These are phyloP conservation scores for Drosophila pallidifrons DNA, from an alignment of 1,140 invertebrate genomes.

Conservation along the genomic window DNA sequence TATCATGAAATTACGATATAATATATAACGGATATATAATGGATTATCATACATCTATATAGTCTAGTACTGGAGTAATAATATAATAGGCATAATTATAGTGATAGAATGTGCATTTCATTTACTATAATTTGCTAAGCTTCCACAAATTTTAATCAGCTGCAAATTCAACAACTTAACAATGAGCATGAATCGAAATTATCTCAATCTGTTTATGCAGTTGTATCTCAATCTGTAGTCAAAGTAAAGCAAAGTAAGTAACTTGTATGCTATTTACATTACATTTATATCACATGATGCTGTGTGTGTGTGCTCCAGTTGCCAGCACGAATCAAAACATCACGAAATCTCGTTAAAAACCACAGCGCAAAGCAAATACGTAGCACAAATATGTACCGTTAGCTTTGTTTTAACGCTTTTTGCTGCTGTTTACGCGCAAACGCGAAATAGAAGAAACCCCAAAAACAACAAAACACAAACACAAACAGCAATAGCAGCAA, in stretches of 20 bases:
- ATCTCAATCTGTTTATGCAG: background rate
- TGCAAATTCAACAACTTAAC: constrained; percentile 21
- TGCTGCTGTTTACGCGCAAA: constrained; percentile 32
- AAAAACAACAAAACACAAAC: constrained; percentile 36
- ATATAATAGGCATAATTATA: too few species aligned
- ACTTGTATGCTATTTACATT: constrained; percentile 15
- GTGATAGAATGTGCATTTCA: constrained; percentile 32
- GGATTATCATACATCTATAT: too few species aligned
- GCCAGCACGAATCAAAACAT: constrained; percentile 56
- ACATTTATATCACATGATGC: constrained; percentile 27
- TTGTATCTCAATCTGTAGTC: background rate
- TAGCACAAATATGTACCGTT: constrained; percentile 53
- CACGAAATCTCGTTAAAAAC: constrained; percentile 65
- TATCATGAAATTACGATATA: too few species aligned
- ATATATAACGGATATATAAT: too few species aligned
- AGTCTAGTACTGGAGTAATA: too few species aligned
- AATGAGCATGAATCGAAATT: constrained; percentile 7
- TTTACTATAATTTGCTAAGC: background rate
- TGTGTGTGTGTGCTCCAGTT: constrained; percentile 42
- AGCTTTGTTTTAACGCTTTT: constrained; percentile 50
- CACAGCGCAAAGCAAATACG: constrained; percentile 50
- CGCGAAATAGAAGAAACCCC: constrained; percentile 32
- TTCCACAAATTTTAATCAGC: constrained; percentile 1
- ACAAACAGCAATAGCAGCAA: constrained; percentile 25
- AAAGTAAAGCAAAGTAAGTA: too few species aligned